phyloP scores from a whole-genome alignment of 2,797 vertebrate genomes.

The Esox masquinongy region DNA sequence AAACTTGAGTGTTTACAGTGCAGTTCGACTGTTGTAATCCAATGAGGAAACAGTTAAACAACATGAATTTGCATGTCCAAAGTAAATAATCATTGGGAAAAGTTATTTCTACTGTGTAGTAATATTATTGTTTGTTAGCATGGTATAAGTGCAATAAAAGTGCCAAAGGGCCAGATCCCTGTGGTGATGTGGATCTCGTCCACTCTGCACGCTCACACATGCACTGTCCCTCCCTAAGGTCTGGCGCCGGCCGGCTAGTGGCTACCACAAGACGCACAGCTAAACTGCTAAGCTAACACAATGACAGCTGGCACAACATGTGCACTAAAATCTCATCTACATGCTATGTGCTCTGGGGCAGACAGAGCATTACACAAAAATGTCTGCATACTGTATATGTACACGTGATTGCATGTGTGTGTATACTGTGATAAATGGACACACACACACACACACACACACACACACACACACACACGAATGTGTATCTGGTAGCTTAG shows the following conservation, averaged over 20 bases:
- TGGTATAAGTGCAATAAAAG: no score
- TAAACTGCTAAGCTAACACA: constrained; percentile 41
- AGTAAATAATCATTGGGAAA: no score
- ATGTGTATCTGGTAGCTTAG: background rate
- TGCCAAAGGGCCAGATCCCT: constrained; percentile 47
- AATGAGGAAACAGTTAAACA: no score
- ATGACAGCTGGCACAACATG: constrained; percentile 51
- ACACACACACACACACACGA: constrained; percentile 4
- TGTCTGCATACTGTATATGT: background rate
- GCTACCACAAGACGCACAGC: constrained; percentile 22
- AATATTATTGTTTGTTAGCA: no score
- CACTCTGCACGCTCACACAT: constrained; percentile 49
- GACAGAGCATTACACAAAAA: constrained; percentile 29
- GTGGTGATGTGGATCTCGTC: constrained; percentile 51
- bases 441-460: constrained; percentile 11
- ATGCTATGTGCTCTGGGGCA: constrained; percentile 23
- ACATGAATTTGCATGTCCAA: no score
- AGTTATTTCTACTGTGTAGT: no score
- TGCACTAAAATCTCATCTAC: constrained; percentile 35
- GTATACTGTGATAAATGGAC: background rate
- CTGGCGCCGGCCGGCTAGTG: constrained; percentile 14
- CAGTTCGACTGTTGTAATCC: no score
- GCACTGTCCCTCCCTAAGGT: constrained; percentile 15
- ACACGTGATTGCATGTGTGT: background rate
- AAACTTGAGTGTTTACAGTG: no score